Evolutionary conservation across 2,888 invertebrate species (phyloP), one percentile per base, ranked within the genome.

Genomic region (Mongoloraphidia duomilia): DNA sequence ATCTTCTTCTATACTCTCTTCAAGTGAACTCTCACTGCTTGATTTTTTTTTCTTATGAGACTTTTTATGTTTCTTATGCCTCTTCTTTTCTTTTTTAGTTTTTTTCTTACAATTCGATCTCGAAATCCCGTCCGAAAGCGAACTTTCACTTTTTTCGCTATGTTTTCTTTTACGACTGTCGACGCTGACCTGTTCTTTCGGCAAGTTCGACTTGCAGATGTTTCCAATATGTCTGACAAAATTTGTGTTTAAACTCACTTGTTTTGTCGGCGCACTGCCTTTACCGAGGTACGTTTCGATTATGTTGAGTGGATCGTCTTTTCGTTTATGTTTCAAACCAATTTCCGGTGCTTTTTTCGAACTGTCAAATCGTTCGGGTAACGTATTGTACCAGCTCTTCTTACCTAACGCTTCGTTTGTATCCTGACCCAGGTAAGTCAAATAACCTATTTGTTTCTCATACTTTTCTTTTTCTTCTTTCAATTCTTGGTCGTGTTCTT

Each of bases 381-480:
- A 65, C 49, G 82, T 74, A 65, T 91, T 83, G 70, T 93, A 95
- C 94, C 95, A 95, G 58, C 86, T 89, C 58, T 79, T 79, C 60
- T 85, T 82, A 37, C 84, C 87, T n/a, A 84, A 75, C 3, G 81
- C 79, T 69, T 91, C 90, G 67, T 88, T 83, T 36, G 88, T 86
- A 60, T 90, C 89, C 68, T 97, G 95, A 0, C 95, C 97, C 48
- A 97, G 74, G 69, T 95, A 96, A 4, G 93, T 95, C 38, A 97
- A 73, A 60, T 94, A 89, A 0, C 98, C 97, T 61, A 98, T 92
- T 70, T 92, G 89, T 63, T 95, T 96, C 65, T 98, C 97, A 73
- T 94, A 95, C 59, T 93, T 91, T 65, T 97, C 95, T 63, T 84
- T 82, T 63, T 95, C 94, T 49, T 85, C 84, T 65, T 89, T 92